Evolutionary conservation across 2,888 invertebrate species (phyloP), one percentile per base, ranked within the genome.

Genomic region (Xestobium rufovillosum): DNA sequence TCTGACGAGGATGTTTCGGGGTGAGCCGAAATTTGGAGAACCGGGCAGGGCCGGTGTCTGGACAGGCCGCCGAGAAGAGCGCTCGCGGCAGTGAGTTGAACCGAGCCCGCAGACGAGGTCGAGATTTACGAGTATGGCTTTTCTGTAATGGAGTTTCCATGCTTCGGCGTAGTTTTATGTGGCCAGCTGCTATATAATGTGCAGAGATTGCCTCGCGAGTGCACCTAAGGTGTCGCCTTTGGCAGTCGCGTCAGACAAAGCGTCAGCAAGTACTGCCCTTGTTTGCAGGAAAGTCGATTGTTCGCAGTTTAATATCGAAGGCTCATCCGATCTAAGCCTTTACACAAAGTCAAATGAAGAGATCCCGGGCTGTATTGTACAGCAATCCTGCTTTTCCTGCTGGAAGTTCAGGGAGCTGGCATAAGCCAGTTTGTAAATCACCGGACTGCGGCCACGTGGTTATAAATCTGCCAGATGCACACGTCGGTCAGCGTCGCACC

Each of bases 121-220:
- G 47, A 59, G 56, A 63, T 63, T 63, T 63, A 63, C 61, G 61
- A 62, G 57, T 61, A 61, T 60, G 55, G 61, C 61, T 60, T 61
- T 57, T 52, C 55, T 54, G 59, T 63, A 65, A 64, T 64, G 63
- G 65, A 63, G 60, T 64, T 65, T 64, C 60, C 65, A 63, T 64
- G 65, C 64, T 63, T 56, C 52, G 58, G 53, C 56, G 59, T 57
- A 59, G 59, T 64, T 65, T 64, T 63, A 62, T 63, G 61, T 53
- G 59, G 59, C 55, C 53, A 57, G 53, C 54, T 57, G 56, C 55
- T 53, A 57, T 56, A 59, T 60, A 57, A 59, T 59, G 56, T 56
- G 54, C 52, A 48, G 49, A 57, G 56, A 60, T 58, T 60, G 57
- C 59, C 53, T 53, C 55, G 48, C 56, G 51, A 57, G 58, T 57